Evolutionary conservation across 2,113 vertebrate species (phyloP), one percentile per base, ranked within the genome.

Genomic region (Vanacampus margaritifer): DNA sequence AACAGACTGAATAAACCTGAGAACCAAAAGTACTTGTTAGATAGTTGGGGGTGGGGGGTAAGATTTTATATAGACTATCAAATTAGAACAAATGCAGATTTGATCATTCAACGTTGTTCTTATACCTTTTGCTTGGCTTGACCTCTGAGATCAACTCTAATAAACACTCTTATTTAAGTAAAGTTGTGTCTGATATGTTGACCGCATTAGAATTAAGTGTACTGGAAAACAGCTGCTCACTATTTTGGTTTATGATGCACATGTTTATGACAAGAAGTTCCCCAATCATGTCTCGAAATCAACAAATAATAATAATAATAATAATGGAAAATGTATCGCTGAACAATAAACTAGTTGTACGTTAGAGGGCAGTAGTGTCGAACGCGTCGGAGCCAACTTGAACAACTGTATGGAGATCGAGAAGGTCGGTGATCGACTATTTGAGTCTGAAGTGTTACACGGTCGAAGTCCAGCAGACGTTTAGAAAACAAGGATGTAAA

Each of bases 61-160:
- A 48, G 14, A 6, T 48, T n/a, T 48, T 19, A 48, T 21, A n/a
- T n/a, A 21, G 8, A 5, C 17, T 19, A 58, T 54, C n/a, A 16
- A 58, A 58, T 21, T 19, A 48, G 12, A 6, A 8, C 19, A 19
- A 16, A 0, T 32, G 26, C 19, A 35, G 17, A 58, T 35, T 10
- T 21, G 21, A 60, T 80, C 68, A 76, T 14, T 69, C 60, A 87
- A 80, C 72, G 69, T 83, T 74, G 61, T 78, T 85, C 43, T 54
- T 78, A 62, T 65, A 71, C 67, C 48, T 71, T 69, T 82, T 84
- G 65, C 64, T 62, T 79, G 71, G 72, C 65, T 71, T 16, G 23
- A 61, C 24, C 5, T 45, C 60, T 64, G 63, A 72, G 62, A 78
- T 79, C 66, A 75, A 70, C 71, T 84, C 65, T 71, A 73, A 74